These are phyloP conservation scores for Mus minutoides DNA, from an alignment of 2,797 vertebrate genomes.

Conservation along the genomic window DNA sequence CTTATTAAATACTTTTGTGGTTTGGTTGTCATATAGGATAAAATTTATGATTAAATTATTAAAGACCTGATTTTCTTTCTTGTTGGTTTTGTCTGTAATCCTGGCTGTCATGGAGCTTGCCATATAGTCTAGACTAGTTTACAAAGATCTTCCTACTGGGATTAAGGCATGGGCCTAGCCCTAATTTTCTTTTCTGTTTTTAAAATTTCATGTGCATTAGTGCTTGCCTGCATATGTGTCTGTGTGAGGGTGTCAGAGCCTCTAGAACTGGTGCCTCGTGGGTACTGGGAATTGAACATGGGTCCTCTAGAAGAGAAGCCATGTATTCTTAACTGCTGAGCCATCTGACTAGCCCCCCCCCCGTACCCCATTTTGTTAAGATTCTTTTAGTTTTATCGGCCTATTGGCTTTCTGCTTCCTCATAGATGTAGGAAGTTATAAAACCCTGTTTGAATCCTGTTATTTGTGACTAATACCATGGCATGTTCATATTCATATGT, in stretches of 20 bases:
- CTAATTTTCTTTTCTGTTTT: no score
- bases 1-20: neutral
- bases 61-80: neutral
- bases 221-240: neutral
- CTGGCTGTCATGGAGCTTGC: neutral
- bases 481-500: neutral
- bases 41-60: neutral
- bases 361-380: slow-evolving; percentile 28
- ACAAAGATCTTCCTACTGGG: neutral
- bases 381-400: slow-evolving; percentile 49
- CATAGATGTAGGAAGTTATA: slow-evolving; percentile 14
- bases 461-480: neutral
- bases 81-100: slow-evolving; percentile 7
- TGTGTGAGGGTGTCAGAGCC: neutral
- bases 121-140: neutral
- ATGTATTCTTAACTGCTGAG: neutral
- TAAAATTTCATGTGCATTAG: no score
- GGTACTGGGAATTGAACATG: neutral
- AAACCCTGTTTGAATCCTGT: neutral
- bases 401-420: neutral
- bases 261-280: neutral
- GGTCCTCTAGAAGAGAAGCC: neutral
- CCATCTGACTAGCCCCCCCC: neutral
- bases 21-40: neutral
- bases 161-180: neutral